phyloP scores from a whole-genome alignment of 2,113 vertebrate genomes.

The Aptenodytes forsteri region DNA sequence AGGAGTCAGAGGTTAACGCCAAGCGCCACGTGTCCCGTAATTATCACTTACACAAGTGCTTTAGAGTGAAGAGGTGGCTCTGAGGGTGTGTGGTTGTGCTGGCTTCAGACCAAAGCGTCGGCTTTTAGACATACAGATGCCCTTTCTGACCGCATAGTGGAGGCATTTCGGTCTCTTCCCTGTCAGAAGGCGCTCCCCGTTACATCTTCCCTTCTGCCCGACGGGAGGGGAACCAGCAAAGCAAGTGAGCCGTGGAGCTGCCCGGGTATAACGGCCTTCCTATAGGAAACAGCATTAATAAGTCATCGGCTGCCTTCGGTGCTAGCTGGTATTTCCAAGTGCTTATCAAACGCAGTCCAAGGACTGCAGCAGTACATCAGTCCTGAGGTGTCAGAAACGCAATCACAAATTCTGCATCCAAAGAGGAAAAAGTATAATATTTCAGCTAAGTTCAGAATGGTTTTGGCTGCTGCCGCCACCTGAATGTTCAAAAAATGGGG shows the following conservation, averaged over 20 bases:
- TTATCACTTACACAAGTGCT: neutral
- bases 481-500: neutral
- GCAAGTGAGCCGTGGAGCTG: neutral
- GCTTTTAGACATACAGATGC: neutral
- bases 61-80: neutral
- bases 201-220: neutral
- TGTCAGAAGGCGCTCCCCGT: neutral
- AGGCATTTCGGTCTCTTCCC: neutral
- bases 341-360: no score
- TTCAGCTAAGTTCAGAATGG: neutral
- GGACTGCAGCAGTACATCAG: neutral
- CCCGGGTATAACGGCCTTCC: fast-evolving
- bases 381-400: neutral
- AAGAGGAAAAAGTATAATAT: neutral
- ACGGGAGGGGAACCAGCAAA: neutral
- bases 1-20: neutral
- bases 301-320: neutral
- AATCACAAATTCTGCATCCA: neutral
- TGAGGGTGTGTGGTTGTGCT: neutral
- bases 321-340: neutral
- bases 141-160: fast-evolving
- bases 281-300: neutral
- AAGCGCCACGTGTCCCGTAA: fast-evolving
- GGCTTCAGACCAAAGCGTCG: neutral
- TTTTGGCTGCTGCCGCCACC: neutral